phyloP scores from a whole-genome alignment of 2,113 vertebrate genomes.

The Serilophus lunatus region DNA sequence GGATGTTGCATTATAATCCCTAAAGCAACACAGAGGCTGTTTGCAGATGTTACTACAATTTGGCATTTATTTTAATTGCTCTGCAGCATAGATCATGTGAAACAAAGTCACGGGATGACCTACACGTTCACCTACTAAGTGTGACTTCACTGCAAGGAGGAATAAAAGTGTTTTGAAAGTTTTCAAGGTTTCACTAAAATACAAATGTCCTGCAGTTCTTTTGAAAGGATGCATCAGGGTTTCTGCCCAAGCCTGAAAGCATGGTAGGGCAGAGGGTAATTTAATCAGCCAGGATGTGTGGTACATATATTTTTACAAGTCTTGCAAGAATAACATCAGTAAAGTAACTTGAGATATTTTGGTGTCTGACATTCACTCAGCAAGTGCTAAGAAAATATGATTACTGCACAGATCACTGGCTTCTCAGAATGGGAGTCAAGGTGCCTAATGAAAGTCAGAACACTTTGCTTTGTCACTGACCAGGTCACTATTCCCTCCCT shows the following conservation, averaged over 20 bases:
- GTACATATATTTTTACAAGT: background rate
- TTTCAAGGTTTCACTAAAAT: background rate
- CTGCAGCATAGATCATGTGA: background rate
- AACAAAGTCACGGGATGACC: constrained; percentile 29
- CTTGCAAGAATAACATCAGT: constrained; percentile 40
- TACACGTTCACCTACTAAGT: background rate
- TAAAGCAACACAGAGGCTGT: constrained; percentile 47
- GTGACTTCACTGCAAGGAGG: background rate
- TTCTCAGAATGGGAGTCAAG: constrained; percentile 32
- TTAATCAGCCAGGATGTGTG: constrained; percentile 17
- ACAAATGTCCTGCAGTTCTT: background rate
- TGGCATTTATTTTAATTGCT: constrained; percentile 47
- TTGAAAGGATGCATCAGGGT: background rate
- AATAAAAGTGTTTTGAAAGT: background rate
- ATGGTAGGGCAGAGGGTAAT: constrained; percentile 4
- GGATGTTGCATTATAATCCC: constrained; percentile 66
- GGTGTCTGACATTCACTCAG: constrained; percentile 39
- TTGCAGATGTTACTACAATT: constrained; percentile 51
- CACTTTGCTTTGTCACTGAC: background rate
- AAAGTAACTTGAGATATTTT: constrained; percentile 61
- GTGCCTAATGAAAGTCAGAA: background rate
- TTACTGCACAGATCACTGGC: constrained; percentile 12
- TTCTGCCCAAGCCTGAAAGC: background rate
- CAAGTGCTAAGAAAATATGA: constrained; percentile 51
- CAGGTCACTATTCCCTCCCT: background rate